These are phyloP conservation scores for Philantomba maxwellii DNA, from an alignment of 2,113 vertebrate species.

Conservation along the genomic window DNA sequence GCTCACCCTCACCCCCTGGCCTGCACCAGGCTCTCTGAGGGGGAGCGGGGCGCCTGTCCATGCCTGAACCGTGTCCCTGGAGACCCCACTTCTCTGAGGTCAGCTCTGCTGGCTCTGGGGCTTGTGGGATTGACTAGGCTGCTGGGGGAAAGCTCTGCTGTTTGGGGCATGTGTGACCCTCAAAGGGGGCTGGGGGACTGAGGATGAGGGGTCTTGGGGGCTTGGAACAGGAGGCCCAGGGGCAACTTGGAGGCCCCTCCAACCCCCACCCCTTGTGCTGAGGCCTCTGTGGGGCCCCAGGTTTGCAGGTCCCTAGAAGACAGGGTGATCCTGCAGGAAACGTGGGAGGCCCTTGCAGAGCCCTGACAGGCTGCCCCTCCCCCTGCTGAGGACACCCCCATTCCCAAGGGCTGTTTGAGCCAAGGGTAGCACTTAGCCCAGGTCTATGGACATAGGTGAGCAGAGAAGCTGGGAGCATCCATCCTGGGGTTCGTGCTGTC, in stretches of 20 bases:
- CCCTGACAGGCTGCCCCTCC: background rate
- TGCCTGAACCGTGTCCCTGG: background rate
- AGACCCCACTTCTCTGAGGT: background rate
- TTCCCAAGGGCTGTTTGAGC: background rate
- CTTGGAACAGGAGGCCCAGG: background rate
- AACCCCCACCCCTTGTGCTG: too few relatives aligned
- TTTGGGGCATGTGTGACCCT: background rate
- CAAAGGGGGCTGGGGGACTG: background rate
- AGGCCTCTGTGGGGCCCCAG: background rate
- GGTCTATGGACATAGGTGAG: background rate
- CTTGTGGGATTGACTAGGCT: too few relatives aligned
- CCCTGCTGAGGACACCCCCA: background rate
- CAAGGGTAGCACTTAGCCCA: background rate
- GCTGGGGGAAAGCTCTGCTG: background rate
- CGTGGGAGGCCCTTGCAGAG: background rate
- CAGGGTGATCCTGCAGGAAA: background rate
- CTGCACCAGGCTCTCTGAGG: background rate
- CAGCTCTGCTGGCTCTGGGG: background rate
- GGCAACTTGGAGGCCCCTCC: background rate
- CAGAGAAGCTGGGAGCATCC: background rate
- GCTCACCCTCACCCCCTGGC: too few relatives aligned
- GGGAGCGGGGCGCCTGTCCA: rapidly evolving
- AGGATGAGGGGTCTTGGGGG: rapidly evolving
- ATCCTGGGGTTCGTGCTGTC: background rate
- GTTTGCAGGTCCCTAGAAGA: background rate